Conservation (phyloP, 2,888 invertebrate genomes). For the Trichopria drosophilae region DNA sequence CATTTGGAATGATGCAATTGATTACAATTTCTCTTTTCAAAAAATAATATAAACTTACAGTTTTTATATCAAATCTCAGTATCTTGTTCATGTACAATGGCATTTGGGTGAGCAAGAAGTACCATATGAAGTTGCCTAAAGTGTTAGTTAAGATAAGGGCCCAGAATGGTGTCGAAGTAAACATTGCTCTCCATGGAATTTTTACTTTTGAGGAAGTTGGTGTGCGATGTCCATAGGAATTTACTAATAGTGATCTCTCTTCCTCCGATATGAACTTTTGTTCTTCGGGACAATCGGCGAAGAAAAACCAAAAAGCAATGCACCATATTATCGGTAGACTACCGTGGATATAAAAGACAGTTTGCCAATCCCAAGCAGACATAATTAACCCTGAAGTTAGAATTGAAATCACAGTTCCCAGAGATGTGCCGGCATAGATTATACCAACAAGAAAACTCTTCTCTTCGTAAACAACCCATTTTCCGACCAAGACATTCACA, state of each 20-base stretch:
- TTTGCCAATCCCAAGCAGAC: slow-evolving; percentile 46
- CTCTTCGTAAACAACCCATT: slow-evolving; percentile 55
- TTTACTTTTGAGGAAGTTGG: slow-evolving; percentile 30
- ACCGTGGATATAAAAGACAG: slow-evolving; percentile 54
- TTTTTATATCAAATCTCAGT: slow-evolving; percentile 57
- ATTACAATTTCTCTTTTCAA: too few relatives aligned
- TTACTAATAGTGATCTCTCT: slow-evolving; percentile 52
- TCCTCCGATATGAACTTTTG: slow-evolving; percentile 54
- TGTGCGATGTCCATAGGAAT: slow-evolving; percentile 51
- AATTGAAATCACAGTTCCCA: slow-evolving; percentile 55
- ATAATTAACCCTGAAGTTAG: slow-evolving; percentile 50
- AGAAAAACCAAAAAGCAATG: slow-evolving; percentile 44
- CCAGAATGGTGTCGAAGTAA: slow-evolving; percentile 58
- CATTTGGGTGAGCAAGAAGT: slow-evolving; percentile 60
- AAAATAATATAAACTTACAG: slow-evolving; percentile 55
- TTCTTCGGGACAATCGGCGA: slow-evolving; percentile 54
- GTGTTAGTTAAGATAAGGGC: slow-evolving; percentile 58
- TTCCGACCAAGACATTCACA: slow-evolving; percentile 52
- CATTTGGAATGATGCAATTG: too few relatives aligned
- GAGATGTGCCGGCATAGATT: slow-evolving; percentile 52
- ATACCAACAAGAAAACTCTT: slow-evolving; percentile 53
- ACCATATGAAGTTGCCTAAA: slow-evolving; percentile 61
- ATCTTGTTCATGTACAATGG: slow-evolving; percentile 61
- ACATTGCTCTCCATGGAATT: slow-evolving; percentile 59
- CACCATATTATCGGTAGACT: slow-evolving; percentile 51